Base-by-base conservation (phyloP, 2,797 vertebrate species). In the Momotus momota region DNA sequence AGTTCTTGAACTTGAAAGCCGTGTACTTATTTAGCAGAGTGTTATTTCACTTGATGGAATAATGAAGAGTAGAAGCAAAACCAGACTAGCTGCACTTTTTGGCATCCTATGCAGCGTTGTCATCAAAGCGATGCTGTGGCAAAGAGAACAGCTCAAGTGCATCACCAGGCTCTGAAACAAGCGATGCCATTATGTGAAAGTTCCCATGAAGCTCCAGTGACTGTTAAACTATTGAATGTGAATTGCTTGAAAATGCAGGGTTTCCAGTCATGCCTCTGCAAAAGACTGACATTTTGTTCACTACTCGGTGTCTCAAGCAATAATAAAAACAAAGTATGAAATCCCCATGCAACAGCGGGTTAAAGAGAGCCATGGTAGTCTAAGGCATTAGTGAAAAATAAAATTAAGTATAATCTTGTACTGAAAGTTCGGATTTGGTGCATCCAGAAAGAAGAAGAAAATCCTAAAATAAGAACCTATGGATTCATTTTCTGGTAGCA, bases 151-250 rank as follows among this genome's bases (percentile, higher is more conserved):
- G 43, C 66, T 81, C 77, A 64, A 81, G 62, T 0, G 0, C 58
- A 65, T 82, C 84, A 46, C 51, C 64, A 65, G 46, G 78, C 70
- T 79, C 81, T 75, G 74, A 89, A 93, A 91, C 70, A 80, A 78
- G 61, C 60, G 45, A 27, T 73, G 71, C 46, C 60, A 38, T 89
- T 62, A 88, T 49, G 27, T 82, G 74, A 51, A 77, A 77, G 89
- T 58, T 92, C 57, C 78, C 64, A 45, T 57, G 73, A 83, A 92
- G 58, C 49, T 81, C 43, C n/a, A 72, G 51, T 46, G 49, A 84
- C 45, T 78, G 66, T 16, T 86, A 65, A 91, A 85, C 81, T 79
- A 84, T 70, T 79, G 55, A 90, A 70, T 40, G 41, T 48, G 71
- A 85, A 73, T 80, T 77, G 52, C 65, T 85, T 87, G 74, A 49